These are phyloP conservation scores for Sepioteuthis lessoniana DNA, from an alignment of 2,888 invertebrate species.

Conservation along the genomic window DNA sequence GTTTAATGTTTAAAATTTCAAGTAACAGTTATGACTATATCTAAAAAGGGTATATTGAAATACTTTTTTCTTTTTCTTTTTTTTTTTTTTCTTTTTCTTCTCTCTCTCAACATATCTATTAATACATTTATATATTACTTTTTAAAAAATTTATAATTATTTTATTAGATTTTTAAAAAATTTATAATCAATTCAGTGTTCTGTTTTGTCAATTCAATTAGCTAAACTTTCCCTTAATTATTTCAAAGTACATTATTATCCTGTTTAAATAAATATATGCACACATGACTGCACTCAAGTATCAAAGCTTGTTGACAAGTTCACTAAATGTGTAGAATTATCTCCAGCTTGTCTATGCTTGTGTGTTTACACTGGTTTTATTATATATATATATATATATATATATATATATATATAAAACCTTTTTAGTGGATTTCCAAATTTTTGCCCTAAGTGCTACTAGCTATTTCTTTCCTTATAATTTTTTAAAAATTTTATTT, in stretches of 20 bases:
- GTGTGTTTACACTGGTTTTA: background rate
- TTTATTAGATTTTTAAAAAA: background rate
- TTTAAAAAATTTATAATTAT: background rate
- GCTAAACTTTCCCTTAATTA: background rate
- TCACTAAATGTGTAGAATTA: no score
- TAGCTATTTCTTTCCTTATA: background rate
- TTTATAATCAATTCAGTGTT: background rate
- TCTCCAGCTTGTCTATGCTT: background rate
- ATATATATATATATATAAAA: no score
- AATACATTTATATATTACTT: background rate
- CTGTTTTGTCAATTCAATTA: background rate
- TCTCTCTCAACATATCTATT: no score
- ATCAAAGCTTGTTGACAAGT: background rate
- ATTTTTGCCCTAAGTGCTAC: background rate
- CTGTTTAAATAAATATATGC: background rate
- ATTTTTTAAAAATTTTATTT: background rate
- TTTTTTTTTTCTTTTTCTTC: no score
- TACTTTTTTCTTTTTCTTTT: background rate
- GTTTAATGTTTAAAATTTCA: background rate
- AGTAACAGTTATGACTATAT: background rate
- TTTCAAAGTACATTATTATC: background rate
- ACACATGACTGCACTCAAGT: background rate
- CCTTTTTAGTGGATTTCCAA: background rate
- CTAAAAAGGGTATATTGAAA: background rate
- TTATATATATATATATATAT: no score